Base-by-base conservation (phyloP, 1,140 invertebrate species). In the Sinella curviseta region DNA sequence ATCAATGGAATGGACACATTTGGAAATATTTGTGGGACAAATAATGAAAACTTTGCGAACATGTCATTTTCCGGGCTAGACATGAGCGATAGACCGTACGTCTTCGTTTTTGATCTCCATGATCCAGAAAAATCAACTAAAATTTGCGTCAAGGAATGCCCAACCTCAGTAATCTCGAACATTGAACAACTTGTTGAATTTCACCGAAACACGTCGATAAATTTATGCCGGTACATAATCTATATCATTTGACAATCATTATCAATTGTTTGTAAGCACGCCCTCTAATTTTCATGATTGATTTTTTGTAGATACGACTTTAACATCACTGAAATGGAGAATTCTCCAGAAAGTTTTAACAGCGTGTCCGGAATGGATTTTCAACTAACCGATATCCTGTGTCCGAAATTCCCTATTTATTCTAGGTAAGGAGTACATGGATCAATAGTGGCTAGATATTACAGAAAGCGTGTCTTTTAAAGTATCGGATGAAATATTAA, bases 1-100 rank as follows among this genome's bases (percentile, higher is more conserved):
- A 92, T 96, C 78, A 95, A 96, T 90, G 96, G 96, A 65, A 96
- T 95, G 87, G 96, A 98, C 86, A 96, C 94, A 82, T 97, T 95
- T 89, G 96, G 96, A n/a, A 97, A 98, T 86, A 95, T 94, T 35
- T 98, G 96, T 88, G 95, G 95, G 30, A 91, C 93, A 65, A 91
- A 91, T 80, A 94, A 94, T 86, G 90, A 91, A 81, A 90, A 91
- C 80, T 91, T 94, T 80, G 90, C 90, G 34, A 91, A 92, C 83
- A 89, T 93, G 83, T 90, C 92, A 4, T 87, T 94, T 39, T 94
- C 94, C 20, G 95, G 95, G 20, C 89, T 92, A 81, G 93, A 95
- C 85, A 95, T 94, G 67, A 90, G 89, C 33, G 91, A 95, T 70
- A 94, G 93, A 86, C 92, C 91, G 86, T 92, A 86, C 85, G 87